Conservation (phyloP, 2,113 vertebrate species). For the Psophia crepitans region DNA sequence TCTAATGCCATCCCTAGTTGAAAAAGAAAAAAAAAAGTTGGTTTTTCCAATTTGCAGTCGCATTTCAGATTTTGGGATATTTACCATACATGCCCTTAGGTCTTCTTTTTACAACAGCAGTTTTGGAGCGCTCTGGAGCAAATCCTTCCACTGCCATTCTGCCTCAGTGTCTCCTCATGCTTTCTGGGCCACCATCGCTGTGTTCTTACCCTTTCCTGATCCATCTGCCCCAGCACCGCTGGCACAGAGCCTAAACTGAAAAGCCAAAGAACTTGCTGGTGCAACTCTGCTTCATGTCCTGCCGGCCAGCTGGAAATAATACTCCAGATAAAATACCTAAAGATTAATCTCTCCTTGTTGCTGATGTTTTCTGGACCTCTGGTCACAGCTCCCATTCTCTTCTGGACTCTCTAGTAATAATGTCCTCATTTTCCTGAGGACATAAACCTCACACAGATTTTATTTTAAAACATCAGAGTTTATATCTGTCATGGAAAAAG, state of each 20-base stretch:
- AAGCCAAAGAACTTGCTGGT: not conserved
- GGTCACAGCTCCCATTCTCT: not conserved
- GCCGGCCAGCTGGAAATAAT: not conserved
- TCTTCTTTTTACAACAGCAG: not conserved
- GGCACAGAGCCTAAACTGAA: not conserved
- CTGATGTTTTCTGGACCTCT: not conserved
- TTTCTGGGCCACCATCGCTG: not conserved
- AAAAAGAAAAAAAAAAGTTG: not conserved
- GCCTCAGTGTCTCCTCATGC: not conserved
- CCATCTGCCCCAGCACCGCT: not conserved
- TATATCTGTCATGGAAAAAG: not conserved
- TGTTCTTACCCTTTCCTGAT: not conserved
- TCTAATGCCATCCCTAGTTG: not conserved
- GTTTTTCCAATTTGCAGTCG: not conserved
- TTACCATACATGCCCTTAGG: not conserved
- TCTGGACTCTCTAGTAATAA: not conserved
- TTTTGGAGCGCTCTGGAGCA: not conserved
- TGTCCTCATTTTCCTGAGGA: not conserved
- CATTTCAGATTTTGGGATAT: not conserved
- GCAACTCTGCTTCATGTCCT: not conserved
- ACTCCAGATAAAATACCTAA: accelerated
- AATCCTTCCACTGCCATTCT: not conserved
- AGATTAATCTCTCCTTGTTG: not conserved
- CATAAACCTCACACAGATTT: not conserved
- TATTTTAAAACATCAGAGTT: not conserved